Conservation (phyloP, 2,797 vertebrate species). For the Notamacropus eugenii region DNA sequence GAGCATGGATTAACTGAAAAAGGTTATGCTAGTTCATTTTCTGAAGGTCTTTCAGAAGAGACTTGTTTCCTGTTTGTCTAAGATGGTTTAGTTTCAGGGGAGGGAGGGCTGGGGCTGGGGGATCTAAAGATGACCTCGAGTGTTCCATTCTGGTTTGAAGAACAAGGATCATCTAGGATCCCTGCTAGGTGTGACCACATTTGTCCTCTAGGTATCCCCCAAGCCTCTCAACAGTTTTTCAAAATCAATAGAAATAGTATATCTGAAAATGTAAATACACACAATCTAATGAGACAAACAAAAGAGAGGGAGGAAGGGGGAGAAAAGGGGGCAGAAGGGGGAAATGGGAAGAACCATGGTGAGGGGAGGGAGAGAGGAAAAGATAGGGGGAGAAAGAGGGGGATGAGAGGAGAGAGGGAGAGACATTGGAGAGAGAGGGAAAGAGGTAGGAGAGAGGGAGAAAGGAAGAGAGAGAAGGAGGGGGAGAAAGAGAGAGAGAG, state of each 20-base stretch:
- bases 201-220: constrained; percentile 27
- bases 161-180: neutral
- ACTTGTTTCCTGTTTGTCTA: constrained; percentile 10
- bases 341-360: neutral
- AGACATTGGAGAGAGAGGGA: neutral
- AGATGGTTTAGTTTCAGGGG: neutral
- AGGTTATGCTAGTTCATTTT: constrained; percentile 15
- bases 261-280: constrained; percentile 66
- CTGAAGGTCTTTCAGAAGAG: neutral
- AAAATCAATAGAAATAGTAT: constrained; percentile 49
- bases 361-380: neutral
- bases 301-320: constrained; percentile 27
- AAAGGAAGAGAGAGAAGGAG: constrained; percentile 14
- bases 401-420: neutral
- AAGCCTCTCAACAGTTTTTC: constrained; percentile 42
- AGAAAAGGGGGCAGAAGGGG: neutral
- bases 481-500: neutral
- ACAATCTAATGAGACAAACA: constrained; percentile 56
- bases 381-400: neutral
- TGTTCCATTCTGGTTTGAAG: neutral
- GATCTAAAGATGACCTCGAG: neutral
- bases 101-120: neutral
- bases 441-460: neutral
- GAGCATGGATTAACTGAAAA: neutral
- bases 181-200: neutral